These are phyloP conservation scores for Bothrops jararaca DNA, from an alignment of 2,113 vertebrate genomes.

Conservation along the genomic window DNA sequence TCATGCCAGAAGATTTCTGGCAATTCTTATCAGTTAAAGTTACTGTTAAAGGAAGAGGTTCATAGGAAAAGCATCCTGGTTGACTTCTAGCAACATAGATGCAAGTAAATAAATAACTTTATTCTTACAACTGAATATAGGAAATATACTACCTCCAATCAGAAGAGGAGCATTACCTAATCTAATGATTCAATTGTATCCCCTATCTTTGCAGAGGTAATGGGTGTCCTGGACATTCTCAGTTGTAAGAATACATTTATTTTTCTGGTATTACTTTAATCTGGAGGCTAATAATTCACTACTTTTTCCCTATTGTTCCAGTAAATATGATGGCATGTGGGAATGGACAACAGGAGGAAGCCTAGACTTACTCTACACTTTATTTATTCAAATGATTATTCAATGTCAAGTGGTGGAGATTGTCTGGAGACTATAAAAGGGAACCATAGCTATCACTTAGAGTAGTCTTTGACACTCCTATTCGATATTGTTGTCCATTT, in stretches of 20 bases:
- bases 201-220: not conserved
- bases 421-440: not conserved
- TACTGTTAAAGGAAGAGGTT: not conserved
- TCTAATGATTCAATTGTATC: not conserved
- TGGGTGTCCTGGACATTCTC: not conserved
- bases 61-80: not conserved
- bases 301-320: no score
- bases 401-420: not conserved
- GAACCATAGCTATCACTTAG: not conserved
- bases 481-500: not conserved
- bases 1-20: not conserved
- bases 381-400: not conserved
- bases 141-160: not conserved
- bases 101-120: not conserved
- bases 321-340: no score
- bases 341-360: no score
- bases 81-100: not conserved
- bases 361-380: no score
- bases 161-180: not conserved
- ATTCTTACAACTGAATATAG: not conserved
- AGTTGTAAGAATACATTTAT: no score
- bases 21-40: not conserved
- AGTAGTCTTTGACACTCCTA: not conserved
- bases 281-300: no score
- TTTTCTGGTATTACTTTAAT: no score